A percentile compares a stretch with the other conserved stretches of the same genome.
phyloP scores from a whole-genome alignment of 2,797 vertebrate genomes.

The Odontamblyopus lacepedii region DNA sequence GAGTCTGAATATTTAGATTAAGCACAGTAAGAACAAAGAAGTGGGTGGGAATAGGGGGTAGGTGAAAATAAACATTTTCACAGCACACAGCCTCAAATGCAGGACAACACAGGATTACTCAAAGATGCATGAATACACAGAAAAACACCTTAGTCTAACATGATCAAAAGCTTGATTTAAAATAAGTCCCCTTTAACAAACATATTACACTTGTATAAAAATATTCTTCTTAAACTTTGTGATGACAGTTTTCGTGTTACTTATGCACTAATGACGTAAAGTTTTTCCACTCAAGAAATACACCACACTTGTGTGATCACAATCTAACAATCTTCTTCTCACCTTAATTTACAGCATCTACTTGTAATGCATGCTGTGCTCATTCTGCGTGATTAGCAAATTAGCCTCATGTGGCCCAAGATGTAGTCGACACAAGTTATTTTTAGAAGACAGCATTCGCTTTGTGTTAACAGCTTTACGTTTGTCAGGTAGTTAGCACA shows the following conservation, averaged over 20 bases:
- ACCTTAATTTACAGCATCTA: not conserved
- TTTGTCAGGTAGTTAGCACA: not conserved
- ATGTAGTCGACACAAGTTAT: not conserved
- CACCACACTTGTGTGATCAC: not conserved
- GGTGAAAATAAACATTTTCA: too few relatives aligned
- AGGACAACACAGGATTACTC: too few relatives aligned
- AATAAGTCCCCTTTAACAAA: too few relatives aligned
- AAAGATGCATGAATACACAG: too few relatives aligned
- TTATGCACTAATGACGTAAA: not conserved
- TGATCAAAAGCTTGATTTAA: too few relatives aligned
- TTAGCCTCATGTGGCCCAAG: slow-evolving; percentile 1
- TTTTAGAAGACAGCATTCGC: not conserved
- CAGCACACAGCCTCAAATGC: too few relatives aligned
- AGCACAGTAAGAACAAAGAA: too few relatives aligned
- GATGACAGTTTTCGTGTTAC: not conserved
- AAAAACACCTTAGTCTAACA: too few relatives aligned
- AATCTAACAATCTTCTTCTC: not conserved
- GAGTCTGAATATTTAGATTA: too few relatives aligned
- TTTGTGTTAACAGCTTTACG: not conserved
- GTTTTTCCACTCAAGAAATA: not conserved
- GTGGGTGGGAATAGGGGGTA: too few relatives aligned
- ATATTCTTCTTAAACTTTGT: too few relatives aligned
- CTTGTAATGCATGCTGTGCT: not conserved
- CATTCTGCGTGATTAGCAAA: slow-evolving; percentile 2
- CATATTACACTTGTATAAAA: too few relatives aligned